These are phyloP conservation scores for Megathymus violae DNA, from an alignment of 1,140 invertebrate genomes.

Conservation along the genomic window DNA sequence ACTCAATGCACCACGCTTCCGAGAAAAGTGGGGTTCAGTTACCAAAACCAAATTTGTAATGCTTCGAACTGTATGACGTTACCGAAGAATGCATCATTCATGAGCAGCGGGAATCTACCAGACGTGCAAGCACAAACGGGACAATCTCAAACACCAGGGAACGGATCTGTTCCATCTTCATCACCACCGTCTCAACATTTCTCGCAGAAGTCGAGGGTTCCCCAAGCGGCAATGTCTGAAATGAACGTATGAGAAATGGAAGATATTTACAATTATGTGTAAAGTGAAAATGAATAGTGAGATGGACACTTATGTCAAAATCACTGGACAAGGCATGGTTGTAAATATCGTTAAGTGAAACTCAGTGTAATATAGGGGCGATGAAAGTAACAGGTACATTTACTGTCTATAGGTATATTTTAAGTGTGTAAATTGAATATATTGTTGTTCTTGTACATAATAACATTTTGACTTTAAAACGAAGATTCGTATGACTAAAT, in stretches of 20 bases:
- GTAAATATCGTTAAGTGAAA: conserved; percentile 71
- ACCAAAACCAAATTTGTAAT: conserved; percentile 80
- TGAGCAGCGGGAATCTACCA: conserved; percentile 84
- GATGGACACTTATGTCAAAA: conserved; percentile 43
- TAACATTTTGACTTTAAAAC: conserved; percentile 39
- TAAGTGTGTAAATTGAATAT: conserved; percentile 38
- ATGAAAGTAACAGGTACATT: conserved; percentile 32
- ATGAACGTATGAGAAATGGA: conserved; percentile 91
- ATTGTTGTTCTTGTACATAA: conserved; percentile 39
- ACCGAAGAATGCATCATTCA: conserved; percentile 84
- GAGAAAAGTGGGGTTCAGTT: conserved; percentile 85
- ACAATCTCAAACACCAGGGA: conserved; percentile 70
- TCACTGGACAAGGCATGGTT: conserved; percentile 64
- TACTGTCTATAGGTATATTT: conserved; percentile 40
- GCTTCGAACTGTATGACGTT: conserved; percentile 84
- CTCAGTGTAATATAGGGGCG: conserved; percentile 42
- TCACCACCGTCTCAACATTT: conserved; percentile 73
- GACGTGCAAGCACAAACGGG: conserved; percentile 81
- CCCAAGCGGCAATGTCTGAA: conserved; percentile 91
- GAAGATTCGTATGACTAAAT: conserved; percentile 38
- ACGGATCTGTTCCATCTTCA: conserved; percentile 67
- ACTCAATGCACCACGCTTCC: conserved; percentile 87
- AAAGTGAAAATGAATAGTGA: conserved; percentile 65
- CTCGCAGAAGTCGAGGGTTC: conserved; percentile 86
- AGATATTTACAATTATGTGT: conserved; percentile 84